Base-by-base conservation (phyloP, 1,140 invertebrate genomes). In the Wasmannia auropunctata region DNA sequence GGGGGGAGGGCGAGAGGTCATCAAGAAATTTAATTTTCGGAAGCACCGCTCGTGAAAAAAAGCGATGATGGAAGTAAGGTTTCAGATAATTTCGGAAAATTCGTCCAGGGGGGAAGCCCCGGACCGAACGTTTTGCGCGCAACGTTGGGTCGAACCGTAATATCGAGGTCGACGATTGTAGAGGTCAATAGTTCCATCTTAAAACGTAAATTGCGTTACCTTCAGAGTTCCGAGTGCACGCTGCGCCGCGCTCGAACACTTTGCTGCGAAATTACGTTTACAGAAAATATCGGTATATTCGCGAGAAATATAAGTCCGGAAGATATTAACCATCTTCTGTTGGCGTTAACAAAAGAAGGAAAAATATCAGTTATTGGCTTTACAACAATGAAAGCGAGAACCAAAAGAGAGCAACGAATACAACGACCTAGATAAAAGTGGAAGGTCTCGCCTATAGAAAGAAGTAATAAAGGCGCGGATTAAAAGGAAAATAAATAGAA, bases 21-120 rank as follows among this genome's bases (percentile, higher is more conserved):
- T 63, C 72, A 85, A 85, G 85, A 89, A 89, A 89, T 89, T 89
- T 89, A 89, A 89, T 89, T 89, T 89, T 89, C 87, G 31, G 49
- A 84, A 85, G 58, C 72, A 76, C 43, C 40, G 56, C 3, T n/a
- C 43, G 11, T 28, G 56, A 85, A 81, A 72, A n/a, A 76, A 85
- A 65, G 40, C 56, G 65, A 56, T 2, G 40, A 16, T 40, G 28
- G 11, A 51, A 37, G 51, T 74, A 83, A 83, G 79, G 65, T 43
- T 34, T 14, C 63, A 31, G 40, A 58, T 72, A 40, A 28, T 83
- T 83, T 83, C 25, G 37, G 14, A 72, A 83, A 83, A 83, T 72
- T 83, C 5, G 11, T 40, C 11, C 25, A n/a, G n/a, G n/a, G n/a
- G n/a, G n/a, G 37, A 34, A 3, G 25, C 72, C n/a, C 22, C 37